Conservation (phyloP, 2,113 vertebrate species). For the Falco punctatus region DNA sequence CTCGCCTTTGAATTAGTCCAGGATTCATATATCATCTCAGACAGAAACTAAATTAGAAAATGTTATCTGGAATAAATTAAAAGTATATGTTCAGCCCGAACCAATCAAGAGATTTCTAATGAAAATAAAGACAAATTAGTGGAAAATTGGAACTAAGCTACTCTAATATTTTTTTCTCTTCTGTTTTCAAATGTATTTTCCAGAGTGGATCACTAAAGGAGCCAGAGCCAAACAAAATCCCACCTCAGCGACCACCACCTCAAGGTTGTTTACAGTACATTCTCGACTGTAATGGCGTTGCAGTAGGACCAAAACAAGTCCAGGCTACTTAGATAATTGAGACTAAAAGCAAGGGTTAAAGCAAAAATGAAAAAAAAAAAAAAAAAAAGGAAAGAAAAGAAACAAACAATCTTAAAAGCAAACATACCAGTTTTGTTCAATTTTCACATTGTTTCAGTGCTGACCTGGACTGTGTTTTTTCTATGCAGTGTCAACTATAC, state of each 20-base stretch:
- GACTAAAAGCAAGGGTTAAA: constrained; percentile 75
- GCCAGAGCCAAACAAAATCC: constrained; percentile 87
- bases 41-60: constrained; percentile 27
- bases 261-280: constrained; percentile 98
- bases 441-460: constrained; percentile 78
- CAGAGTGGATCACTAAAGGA: constrained; percentile 90
- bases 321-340: constrained; percentile 86
- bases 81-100: background rate
- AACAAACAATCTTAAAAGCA: constrained; percentile 59
- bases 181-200: constrained; percentile 77
- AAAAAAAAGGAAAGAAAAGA: constrained; percentile 70
- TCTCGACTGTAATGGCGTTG: constrained; percentile 92
- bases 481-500: constrained; percentile 90
- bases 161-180: constrained; percentile 59
- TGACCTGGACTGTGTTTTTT: constrained; percentile 89
- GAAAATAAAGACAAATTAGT: constrained; percentile 11
- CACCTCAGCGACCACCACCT: constrained; percentile 89
- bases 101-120: background rate
- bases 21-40: background rate
- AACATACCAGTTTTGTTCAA: constrained; percentile 68
- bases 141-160: constrained; percentile 12
- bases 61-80: constrained; percentile 29
- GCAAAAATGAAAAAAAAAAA: constrained; percentile 72
- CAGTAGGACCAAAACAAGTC: constrained; percentile 87
- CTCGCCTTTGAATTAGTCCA: background rate